Evolutionary conservation across 2,888 invertebrate species (phyloP).

Genomic region (Diaperis boleti): DNA sequence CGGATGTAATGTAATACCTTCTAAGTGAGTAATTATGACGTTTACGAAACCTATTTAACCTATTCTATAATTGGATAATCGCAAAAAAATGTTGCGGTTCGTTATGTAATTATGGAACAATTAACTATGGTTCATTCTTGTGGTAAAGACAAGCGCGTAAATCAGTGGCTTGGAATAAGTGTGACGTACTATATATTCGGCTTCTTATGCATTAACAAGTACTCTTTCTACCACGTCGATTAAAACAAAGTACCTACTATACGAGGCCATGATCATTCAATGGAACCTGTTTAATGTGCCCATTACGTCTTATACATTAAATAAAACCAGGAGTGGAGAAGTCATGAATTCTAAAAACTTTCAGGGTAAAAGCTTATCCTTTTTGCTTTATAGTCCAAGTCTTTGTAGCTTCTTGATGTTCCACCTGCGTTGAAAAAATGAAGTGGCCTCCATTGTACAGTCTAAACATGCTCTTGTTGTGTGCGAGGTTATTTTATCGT

Average conservation of each 20-base stretch:
- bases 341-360: constrained; percentile 1
- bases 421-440: constrained; percentile 11
- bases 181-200: neutral
- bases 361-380: constrained; percentile 7
- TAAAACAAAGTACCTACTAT: constrained; percentile 9
- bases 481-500: neutral
- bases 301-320: constrained; percentile 2
- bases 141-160: neutral
- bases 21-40: constrained; percentile 1
- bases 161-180: neutral
- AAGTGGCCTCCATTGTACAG: constrained; percentile 1
- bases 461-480: neutral
- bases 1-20: neutral
- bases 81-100: no score
- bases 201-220: constrained; percentile 15
- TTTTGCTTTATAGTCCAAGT: constrained; percentile 14
- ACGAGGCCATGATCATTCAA: neutral
- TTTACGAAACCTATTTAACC: no score
- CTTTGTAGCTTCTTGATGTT: neutral
- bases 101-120: no score
- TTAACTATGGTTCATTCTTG: neutral
- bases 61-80: no score
- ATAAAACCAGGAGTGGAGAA: constrained; percentile 10
- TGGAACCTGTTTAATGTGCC: constrained; percentile 22
- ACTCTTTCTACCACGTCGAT: constrained; percentile 8